Evolutionary conservation across 2,797 vertebrate species (phyloP).

Genomic region (Neostethus bicornis): DNA sequence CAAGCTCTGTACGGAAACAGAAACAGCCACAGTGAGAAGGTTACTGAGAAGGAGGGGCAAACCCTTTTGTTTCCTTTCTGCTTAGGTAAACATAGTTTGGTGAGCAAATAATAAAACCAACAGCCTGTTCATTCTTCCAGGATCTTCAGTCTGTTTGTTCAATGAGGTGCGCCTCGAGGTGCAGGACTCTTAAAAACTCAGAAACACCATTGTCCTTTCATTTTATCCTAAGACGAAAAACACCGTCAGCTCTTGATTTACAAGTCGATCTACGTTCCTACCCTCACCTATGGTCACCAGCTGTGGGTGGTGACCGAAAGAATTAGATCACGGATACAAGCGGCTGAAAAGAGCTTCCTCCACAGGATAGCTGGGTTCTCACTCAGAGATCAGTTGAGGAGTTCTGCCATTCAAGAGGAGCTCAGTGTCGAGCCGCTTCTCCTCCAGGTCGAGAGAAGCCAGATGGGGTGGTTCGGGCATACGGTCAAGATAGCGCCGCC

Average conservation of each 20-base stretch:
- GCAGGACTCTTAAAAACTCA: constrained; percentile 20
- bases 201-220: neutral
- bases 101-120: constrained; percentile 64
- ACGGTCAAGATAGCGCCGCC: too few species aligned
- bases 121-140: constrained; percentile 56
- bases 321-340: too few species aligned
- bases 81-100: constrained; percentile 30
- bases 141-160: constrained; percentile 73
- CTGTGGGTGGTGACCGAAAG: neutral
- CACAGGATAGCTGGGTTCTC: too few species aligned
- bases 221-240: neutral
- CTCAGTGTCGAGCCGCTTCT: too few species aligned
- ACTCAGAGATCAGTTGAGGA: too few species aligned
- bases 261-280: too few species aligned
- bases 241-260: neutral
- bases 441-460: too few species aligned
- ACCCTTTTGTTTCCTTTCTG: constrained; percentile 1
- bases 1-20: constrained; percentile 38
- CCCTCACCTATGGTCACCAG: too few species aligned
- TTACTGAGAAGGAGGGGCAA: constrained; percentile 4
- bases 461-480: too few species aligned
- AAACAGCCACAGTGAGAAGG: neutral
- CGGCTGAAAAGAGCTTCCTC: too few species aligned
- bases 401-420: too few species aligned
- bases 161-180: constrained; percentile 66